These are phyloP conservation scores for Lucinisca nassula DNA, from an alignment of 2,888 invertebrate genomes.

Conservation along the genomic window DNA sequence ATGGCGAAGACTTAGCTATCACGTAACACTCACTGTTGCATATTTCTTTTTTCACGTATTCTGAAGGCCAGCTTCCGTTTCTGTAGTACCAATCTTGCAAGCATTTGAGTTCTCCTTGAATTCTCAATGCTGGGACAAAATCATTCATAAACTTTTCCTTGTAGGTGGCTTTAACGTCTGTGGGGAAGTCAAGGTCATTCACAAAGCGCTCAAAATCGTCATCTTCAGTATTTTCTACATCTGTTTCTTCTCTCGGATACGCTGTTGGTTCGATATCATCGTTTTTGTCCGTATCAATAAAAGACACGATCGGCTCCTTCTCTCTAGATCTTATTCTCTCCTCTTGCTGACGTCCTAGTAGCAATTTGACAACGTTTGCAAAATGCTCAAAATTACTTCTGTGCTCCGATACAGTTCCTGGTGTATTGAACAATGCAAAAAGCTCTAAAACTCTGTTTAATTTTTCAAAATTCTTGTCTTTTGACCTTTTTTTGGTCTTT, in stretches of 20 bases:
- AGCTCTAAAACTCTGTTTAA: constrained; percentile 29
- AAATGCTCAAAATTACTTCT: constrained; percentile 34
- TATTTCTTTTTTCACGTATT: constrained; percentile 41
- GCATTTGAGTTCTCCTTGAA: constrained; percentile 35
- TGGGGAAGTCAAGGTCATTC: not conserved
- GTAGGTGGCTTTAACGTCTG: constrained; percentile 25
- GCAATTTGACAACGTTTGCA: constrained; percentile 24
- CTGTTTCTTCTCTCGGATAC: not conserved
- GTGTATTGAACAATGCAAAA: constrained; percentile 7
- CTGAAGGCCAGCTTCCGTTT: constrained; percentile 33
- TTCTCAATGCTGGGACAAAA: constrained; percentile 57
- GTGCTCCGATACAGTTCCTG: constrained; percentile 5
- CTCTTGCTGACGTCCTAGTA: constrained; percentile 7
- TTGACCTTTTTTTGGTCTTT: not conserved
- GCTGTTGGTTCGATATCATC: not conserved
- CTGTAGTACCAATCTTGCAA: constrained; percentile 44
- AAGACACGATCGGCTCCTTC: not conserved
- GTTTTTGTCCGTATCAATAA: not conserved
- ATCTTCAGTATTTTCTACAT: not conserved
- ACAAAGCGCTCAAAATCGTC: not conserved
- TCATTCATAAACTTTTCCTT: constrained; percentile 53
- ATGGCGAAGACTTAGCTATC: constrained; percentile 50
- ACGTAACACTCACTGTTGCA: constrained; percentile 50
- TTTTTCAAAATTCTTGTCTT: constrained; percentile 12
- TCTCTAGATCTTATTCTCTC: not conserved